A percentile compares a stretch with the other conserved stretches of the same genome.
Evolutionary conservation across 2,113 vertebrate species (phyloP).

Genomic region (Odontophorus gujanensis): DNA sequence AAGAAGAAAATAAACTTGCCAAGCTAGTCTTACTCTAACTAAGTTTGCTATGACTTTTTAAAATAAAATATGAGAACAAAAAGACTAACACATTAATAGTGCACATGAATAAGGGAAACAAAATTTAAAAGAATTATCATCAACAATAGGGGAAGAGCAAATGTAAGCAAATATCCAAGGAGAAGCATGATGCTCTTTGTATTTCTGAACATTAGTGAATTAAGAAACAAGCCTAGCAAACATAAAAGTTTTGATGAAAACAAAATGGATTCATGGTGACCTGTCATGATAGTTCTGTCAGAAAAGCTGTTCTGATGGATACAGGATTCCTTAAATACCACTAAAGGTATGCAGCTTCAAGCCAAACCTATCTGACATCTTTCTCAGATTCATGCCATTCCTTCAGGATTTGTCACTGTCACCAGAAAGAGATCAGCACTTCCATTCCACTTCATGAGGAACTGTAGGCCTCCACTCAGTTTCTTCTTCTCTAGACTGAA

Average conservation of each 20-base stretch:
- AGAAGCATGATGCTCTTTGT: background rate
- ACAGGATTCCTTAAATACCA: background rate
- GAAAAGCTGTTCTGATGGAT: background rate
- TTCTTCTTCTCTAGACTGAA: no score
- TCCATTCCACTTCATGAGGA: no score
- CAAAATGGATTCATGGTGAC: background rate
- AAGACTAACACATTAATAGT: background rate
- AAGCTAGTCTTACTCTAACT: background rate
- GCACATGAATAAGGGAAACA: background rate
- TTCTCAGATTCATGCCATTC: no score
- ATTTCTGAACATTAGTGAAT: background rate
- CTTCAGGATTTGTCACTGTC: no score
- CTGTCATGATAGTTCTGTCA: background rate
- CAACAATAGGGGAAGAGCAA: background rate
- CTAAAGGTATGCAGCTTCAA: background rate
- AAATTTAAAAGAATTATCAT: background rate
- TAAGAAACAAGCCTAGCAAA: background rate
- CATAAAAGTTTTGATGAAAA: background rate
- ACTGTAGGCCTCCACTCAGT: no score
- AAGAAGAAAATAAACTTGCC: background rate
- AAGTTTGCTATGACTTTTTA: background rate
- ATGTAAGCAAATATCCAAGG: background rate
- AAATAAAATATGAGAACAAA: constrained; percentile 1
- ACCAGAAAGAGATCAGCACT: no score
- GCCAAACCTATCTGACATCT: background rate